Base-by-base conservation (phyloP, 2,113 vertebrate genomes). In the Plestiodon gilberti region DNA sequence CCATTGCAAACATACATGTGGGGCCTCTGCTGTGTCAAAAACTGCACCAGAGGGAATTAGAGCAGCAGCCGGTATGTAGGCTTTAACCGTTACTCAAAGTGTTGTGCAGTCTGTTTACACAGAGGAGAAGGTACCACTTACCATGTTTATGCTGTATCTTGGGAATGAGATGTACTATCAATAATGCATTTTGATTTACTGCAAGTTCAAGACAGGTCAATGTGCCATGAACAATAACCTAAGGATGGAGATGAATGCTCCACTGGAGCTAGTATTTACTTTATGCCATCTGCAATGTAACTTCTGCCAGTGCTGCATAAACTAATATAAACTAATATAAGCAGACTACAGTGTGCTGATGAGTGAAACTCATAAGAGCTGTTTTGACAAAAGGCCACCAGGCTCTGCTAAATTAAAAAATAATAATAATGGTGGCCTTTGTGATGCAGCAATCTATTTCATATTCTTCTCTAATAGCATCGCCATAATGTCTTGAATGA, bases 141-240 rank as follows among this genome's bases (percentile, higher is more conserved):
- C 62, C 3, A 43, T 1, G 1, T 83, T 75, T 75, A 70, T 70
- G 79, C 84, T 82, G 33, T 4, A 78, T 61, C 80, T 71, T 82
- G 76, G 77, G 83, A 83, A 62, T 6, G 73, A 77, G 77, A 33
- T 74, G 35, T 33, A 4, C 59, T 13, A 48, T 93, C 95, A 82
- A 3, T 86, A 89, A 89, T 0, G 0, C 76, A 84, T 89, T 79
- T 78, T 76, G 88, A 84, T 8, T 78, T 52, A 40, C 52, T 55
- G 43, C 77, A 81, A 91, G 93, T 89, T 93, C 89, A 84, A 65
- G 74, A 75, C 82, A 86, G 94, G 95, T 92, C 92, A 93, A 69
- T 2, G 14, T 0, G 18, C 81, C 89, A 30, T 0, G 0, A 92
- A 81, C 86, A 89, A 93, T 87, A 91, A 93, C 86, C 76, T 83